phyloP scores from a whole-genome alignment of 1,140 invertebrate species.

The Eufriesea mexicana region DNA sequence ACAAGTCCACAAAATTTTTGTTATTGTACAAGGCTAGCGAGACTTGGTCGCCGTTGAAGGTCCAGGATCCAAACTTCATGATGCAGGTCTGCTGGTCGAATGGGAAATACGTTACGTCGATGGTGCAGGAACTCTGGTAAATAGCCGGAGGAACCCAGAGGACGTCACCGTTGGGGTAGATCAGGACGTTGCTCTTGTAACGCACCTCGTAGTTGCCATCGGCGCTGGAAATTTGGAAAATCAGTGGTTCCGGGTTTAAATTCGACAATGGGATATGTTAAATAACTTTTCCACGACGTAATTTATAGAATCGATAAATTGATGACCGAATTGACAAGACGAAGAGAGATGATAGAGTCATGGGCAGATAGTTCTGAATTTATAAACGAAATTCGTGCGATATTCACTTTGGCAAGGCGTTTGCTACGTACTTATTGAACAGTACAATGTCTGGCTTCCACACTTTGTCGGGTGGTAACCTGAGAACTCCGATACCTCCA shows the following conservation, averaged over 20 bases:
- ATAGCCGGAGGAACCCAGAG: slow-evolving; percentile 99
- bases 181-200: slow-evolving; percentile 98
- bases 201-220: slow-evolving; percentile 98
- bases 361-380: no score
- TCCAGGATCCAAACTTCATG: slow-evolving; percentile 99
- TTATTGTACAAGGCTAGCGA: slow-evolving; percentile 96
- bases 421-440: slow-evolving; percentile 97
- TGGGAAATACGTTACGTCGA: slow-evolving; percentile 99
- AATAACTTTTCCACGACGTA: no score
- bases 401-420: no score
- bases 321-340: no score
- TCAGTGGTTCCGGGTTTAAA: no score
- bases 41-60: slow-evolving; percentile 98
- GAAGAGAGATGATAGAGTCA: no score
- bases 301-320: no score
- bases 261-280: no score
- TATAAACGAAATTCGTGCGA: no score
- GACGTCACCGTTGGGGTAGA: slow-evolving; percentile 95
- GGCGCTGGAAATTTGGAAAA: slow-evolving; percentile 85
- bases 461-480: slow-evolving; percentile 98
- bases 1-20: slow-evolving; percentile 97
- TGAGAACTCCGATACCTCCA: slow-evolving; percentile 96
- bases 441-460: slow-evolving; percentile 99
- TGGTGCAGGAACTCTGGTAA: slow-evolving; percentile 99
- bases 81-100: slow-evolving; percentile 99